These are phyloP conservation scores for Cyclina sinensis DNA, from an alignment of 1,140 invertebrate genomes.

Conservation along the genomic window DNA sequence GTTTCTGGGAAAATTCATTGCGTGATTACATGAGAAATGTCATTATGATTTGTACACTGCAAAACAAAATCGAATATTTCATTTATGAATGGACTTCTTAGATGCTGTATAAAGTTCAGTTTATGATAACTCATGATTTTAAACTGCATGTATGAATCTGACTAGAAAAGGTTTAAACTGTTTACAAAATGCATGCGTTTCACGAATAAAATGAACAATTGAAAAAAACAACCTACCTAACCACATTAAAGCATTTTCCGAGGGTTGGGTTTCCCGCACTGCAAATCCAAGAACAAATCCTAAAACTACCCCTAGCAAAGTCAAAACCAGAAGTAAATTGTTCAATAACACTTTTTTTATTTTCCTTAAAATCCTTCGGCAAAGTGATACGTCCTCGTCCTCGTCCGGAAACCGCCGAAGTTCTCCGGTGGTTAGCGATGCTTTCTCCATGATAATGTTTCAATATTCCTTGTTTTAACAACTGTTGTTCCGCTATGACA, in stretches of 20 bases:
- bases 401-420: not conserved
- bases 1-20: too few species aligned
- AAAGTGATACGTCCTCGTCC: not conserved
- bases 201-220: too few species aligned
- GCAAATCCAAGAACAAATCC: constrained; percentile 89
- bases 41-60: too few species aligned
- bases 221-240: constrained; percentile 88
- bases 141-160: too few species aligned
- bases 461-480: not conserved
- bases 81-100: too few species aligned
- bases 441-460: constrained; percentile 2
- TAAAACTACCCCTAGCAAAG: constrained; percentile 73
- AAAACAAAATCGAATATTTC: too few species aligned
- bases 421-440: constrained; percentile 1
- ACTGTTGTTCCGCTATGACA: too few species aligned
- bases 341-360: constrained; percentile 24
- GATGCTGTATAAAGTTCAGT: too few species aligned
- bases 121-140: too few species aligned
- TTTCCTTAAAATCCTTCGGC: not conserved
- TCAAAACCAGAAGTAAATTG: constrained; percentile 77
- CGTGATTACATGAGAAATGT: too few species aligned
- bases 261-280: constrained; percentile 90
- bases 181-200: too few species aligned
- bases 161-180: too few species aligned
- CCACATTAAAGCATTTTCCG: constrained; percentile 92